Percentiles rank a stretch among this genome's conserved stretches.
phyloP scores from a whole-genome alignment of 2,888 invertebrate species.

The Sympetrum striolatum region DNA sequence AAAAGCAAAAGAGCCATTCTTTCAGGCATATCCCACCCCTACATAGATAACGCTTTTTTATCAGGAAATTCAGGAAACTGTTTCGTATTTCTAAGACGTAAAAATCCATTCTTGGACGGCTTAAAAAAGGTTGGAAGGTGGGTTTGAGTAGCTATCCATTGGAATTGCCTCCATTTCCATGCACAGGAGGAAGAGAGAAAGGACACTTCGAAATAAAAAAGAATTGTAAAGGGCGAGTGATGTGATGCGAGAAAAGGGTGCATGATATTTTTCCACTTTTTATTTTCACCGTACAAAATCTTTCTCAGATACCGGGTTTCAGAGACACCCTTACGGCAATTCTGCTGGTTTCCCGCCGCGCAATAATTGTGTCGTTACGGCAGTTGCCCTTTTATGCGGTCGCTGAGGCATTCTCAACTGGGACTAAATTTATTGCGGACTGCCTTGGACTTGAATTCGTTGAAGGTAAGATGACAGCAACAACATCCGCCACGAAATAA shows the following conservation, averaged over 20 bases:
- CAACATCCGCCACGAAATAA: no score
- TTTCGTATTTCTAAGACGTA: no score
- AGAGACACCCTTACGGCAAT: neutral
- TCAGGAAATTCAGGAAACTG: no score
- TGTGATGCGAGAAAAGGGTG: neutral
- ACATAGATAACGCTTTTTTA: no score
- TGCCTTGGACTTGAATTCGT: no score
- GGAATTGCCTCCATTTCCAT: neutral
- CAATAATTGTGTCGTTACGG: neutral
- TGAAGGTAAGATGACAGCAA: no score
- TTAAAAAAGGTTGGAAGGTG: neutral
- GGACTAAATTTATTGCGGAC: no score
- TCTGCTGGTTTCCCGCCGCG: neutral
- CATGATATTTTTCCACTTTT: neutral
- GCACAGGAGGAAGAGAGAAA: neutral
- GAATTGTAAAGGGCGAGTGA: slow-evolving; percentile 21
- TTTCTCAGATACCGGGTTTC: neutral
- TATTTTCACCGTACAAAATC: neutral
- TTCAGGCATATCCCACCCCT: no score
- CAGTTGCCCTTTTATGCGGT: neutral
- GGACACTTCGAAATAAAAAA: neutral
- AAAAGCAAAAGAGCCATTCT: no score
- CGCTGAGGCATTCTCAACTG: neutral
- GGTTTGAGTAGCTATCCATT: neutral
- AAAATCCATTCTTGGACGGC: no score